phyloP scores from a whole-genome alignment of 2,797 vertebrate species.

The Squalus acanthias region DNA sequence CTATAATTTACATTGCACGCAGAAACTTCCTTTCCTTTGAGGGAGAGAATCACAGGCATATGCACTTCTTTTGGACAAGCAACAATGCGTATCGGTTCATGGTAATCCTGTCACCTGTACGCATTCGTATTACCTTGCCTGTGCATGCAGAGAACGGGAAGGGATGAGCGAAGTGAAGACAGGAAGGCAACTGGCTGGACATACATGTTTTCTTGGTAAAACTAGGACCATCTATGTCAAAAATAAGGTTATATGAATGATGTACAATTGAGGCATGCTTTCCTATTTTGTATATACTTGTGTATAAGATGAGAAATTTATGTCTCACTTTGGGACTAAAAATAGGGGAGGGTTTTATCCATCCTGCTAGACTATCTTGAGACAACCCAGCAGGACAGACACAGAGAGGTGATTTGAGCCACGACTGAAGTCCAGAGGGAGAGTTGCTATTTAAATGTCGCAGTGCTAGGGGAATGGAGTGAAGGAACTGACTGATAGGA shows the following conservation, averaged over 20 bases:
- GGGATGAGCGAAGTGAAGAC: neutral
- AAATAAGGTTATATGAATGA: neutral
- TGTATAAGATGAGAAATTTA: neutral
- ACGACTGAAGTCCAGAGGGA: neutral
- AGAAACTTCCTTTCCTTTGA: neutral
- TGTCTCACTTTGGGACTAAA: neutral
- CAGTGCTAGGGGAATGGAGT: neutral
- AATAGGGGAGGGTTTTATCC: neutral
- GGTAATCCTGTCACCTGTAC: neutral
- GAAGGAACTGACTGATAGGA: neutral
- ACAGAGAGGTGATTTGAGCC: neutral
- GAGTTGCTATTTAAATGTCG: neutral
- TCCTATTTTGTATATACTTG: neutral
- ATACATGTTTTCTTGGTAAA: neutral
- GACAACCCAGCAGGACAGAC: neutral
- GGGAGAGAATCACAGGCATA: neutral
- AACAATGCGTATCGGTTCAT: neutral
- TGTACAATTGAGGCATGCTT: neutral
- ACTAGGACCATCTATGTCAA: neutral
- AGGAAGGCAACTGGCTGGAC: neutral
- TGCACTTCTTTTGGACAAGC: neutral
- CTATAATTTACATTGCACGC: neutral
- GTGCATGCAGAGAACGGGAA: neutral
- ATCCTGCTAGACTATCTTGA: neutral
- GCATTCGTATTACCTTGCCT: neutral